A percentile compares a stretch with the other conserved stretches of the same genome.
These are phyloP conservation scores for Lobophora halterata DNA, from an alignment of 2,888 invertebrate species.

Conservation along the genomic window DNA sequence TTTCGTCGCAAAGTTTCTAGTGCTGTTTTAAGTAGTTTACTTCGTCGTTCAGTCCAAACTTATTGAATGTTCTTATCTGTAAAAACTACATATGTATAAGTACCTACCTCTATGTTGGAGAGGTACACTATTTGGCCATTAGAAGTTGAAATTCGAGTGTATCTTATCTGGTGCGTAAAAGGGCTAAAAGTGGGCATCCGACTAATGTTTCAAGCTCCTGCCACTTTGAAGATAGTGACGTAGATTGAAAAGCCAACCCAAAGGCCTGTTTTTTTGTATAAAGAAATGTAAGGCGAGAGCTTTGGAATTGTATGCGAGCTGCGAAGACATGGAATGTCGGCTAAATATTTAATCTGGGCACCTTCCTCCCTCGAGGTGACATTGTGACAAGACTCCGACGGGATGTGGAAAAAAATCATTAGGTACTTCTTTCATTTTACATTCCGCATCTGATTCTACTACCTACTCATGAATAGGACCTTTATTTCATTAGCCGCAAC, in stretches of 20 bases:
- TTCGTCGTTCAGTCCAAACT: slow-evolving; percentile 1
- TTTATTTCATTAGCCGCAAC: too few species aligned
- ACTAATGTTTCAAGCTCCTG: slow-evolving; percentile 26
- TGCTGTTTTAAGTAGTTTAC: slow-evolving; percentile 5
- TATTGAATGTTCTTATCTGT: slow-evolving; percentile 11
- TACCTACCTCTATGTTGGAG: slow-evolving; percentile 12
- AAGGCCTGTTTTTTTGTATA: slow-evolving; percentile 18
- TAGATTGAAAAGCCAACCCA: slow-evolving; percentile 19
- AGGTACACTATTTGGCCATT: slow-evolving; percentile 24
- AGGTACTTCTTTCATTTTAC: not conserved
- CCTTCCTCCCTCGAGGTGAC: slow-evolving; percentile 23
- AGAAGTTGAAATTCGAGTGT: slow-evolving; percentile 21
- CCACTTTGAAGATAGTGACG: slow-evolving; percentile 24
- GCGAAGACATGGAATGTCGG: slow-evolving; percentile 34
- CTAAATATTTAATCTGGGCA: slow-evolving; percentile 40
- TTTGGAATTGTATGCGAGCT: slow-evolving; percentile 34
- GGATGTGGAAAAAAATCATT: slow-evolving; percentile 19
- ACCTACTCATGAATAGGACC: too few species aligned
- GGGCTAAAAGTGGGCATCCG: slow-evolving; percentile 23
- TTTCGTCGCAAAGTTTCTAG: slow-evolving; percentile 6
- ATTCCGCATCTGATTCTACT: too few species aligned
- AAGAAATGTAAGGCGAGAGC: slow-evolving; percentile 17
- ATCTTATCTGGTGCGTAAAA: slow-evolving; percentile 25
- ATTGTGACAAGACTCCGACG: slow-evolving; percentile 11
- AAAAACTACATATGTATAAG: slow-evolving; percentile 6